Evolutionary conservation across 2,888 invertebrate genomes (phyloP).

Genomic region (Chaetogeoica ovagalla): DNA sequence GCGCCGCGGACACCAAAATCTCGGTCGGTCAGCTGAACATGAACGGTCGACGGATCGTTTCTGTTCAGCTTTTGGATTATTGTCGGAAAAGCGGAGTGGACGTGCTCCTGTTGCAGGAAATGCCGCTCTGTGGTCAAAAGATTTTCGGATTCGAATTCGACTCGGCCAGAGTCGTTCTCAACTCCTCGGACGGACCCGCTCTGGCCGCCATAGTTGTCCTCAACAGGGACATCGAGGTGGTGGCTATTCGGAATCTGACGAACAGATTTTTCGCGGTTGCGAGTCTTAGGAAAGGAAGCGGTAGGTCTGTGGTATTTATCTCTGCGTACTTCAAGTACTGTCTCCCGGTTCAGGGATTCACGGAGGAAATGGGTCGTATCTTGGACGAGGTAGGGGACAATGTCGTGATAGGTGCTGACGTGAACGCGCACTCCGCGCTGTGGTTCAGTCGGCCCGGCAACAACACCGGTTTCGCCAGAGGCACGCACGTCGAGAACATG

Average conservation of each 20-base stretch:
- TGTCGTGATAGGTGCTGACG: neutral
- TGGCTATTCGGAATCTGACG: neutral
- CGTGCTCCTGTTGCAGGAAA: constrained; percentile 2
- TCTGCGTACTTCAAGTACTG: constrained; percentile 13
- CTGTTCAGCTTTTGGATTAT: neutral
- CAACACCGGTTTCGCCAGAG: neutral
- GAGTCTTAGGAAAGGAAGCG: neutral
- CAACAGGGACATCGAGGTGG: neutral
- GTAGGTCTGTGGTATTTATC: neutral
- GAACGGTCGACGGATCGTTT: neutral
- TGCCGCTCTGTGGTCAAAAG: neutral
- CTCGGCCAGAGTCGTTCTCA: neutral
- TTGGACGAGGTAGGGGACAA: neutral
- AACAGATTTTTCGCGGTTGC: neutral
- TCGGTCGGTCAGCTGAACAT: neutral
- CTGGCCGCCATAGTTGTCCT: neutral
- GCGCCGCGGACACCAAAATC: neutral
- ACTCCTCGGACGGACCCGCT: neutral
- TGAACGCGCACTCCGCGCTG: neutral
- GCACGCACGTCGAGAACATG: neutral
- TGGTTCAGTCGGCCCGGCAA: constrained; percentile 7
- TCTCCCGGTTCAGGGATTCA: neutral
- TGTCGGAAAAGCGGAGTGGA: neutral
- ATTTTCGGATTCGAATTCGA: neutral
- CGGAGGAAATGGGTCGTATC: neutral